Conservation (phyloP, 2,797 vertebrate genomes). For the Allobates femoralis region DNA sequence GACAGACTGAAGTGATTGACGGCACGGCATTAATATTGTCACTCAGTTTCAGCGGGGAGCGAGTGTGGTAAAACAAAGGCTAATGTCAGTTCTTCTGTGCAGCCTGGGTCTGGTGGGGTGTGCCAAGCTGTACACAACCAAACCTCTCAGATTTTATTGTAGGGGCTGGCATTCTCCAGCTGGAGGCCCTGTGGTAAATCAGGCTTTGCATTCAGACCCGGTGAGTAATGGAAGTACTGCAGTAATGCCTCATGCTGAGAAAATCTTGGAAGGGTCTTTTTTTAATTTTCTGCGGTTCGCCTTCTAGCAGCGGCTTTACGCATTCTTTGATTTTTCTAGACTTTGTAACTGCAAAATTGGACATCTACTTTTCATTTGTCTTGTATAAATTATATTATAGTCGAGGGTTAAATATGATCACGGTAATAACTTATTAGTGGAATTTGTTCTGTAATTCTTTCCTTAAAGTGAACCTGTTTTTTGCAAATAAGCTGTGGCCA, state of each 20-base stretch:
- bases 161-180: constrained; percentile 19
- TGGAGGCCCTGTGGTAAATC: constrained; percentile 29
- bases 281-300: constrained; percentile 43
- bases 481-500: neutral
- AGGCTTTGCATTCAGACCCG: constrained; percentile 42
- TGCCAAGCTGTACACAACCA: constrained; percentile 19
- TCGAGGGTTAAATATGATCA: constrained; percentile 12
- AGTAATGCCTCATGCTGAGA: constrained; percentile 48
- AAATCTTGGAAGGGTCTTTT: constrained; percentile 43
- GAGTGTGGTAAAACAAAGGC: constrained; percentile 40
- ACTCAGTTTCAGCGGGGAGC: neutral
- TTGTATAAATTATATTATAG: constrained; percentile 1
- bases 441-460: neutral
- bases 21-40: constrained; percentile 41
- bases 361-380: constrained; percentile 48
- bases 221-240: constrained; percentile 49
- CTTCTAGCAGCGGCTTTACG: constrained; percentile 39
- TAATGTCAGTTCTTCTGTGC: constrained; percentile 33
- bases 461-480: neutral
- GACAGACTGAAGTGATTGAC: constrained; percentile 32
- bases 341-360: constrained; percentile 26
- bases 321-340: constrained; percentile 47
- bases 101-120: constrained; percentile 25
- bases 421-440: neutral
- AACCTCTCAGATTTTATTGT: constrained; percentile 22